Percentiles rank a stretch among this genome's conserved stretches.
phyloP scores from a whole-genome alignment of 2,113 vertebrate genomes.

The Urocolius indicus region DNA sequence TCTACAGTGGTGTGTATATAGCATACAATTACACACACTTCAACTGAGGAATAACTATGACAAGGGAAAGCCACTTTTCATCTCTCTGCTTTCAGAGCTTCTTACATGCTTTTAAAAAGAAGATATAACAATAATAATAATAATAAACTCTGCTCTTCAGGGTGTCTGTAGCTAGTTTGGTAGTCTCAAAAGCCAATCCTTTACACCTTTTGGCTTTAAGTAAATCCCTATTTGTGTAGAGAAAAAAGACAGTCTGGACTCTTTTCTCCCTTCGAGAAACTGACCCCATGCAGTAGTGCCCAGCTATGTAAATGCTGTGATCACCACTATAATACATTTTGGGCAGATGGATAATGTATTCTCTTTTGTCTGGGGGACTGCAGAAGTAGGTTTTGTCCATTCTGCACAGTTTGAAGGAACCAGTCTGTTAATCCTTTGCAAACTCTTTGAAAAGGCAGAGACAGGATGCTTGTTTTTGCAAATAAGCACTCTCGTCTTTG shows the following conservation, averaged over 20 bases:
- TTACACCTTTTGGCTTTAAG: constrained; percentile 40
- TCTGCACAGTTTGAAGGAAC: neutral
- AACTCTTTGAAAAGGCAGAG: neutral
- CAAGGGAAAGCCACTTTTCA: constrained; percentile 18
- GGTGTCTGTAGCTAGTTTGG: constrained; percentile 26
- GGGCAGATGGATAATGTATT: neutral
- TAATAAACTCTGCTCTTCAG: constrained; percentile 1
- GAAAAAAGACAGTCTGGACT: neutral
- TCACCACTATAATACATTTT: neutral
- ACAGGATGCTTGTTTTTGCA: neutral
- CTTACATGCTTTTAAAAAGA: constrained; percentile 19
- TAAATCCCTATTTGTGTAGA: constrained; percentile 27
- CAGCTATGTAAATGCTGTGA: neutral
- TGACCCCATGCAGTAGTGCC: neutral
- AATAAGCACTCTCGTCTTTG: neutral
- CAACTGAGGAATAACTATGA: constrained; percentile 8
- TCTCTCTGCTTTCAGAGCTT: neutral
- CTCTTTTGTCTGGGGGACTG: neutral
- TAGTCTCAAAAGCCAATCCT: constrained; percentile 40
- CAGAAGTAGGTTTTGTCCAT: neutral
- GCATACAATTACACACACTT: neutral
- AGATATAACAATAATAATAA: neutral
- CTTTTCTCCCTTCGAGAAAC: constrained; percentile 4
- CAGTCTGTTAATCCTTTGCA: neutral
- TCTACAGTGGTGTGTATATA: neutral